Base-by-base conservation (phyloP, 2,888 invertebrate species). In the Brenthis daphne region DNA sequence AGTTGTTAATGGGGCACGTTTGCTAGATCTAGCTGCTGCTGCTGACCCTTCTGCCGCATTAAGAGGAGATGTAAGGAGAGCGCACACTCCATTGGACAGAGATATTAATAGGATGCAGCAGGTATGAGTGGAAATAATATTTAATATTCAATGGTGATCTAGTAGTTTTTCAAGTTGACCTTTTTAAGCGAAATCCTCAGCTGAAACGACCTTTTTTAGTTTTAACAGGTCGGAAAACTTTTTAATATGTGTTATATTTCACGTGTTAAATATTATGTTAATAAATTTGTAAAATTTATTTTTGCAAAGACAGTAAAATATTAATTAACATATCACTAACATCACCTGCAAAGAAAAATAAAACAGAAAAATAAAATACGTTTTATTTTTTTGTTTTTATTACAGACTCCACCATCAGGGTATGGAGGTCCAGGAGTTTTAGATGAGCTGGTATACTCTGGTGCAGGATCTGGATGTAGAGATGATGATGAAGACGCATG, bases 401-500 rank as follows among this genome's bases (percentile, higher is more conserved):
- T 82, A 0, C 89, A 97, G 97, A 97, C 97, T 0, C 97, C 97
- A 29, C 96, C 97, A 0, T 97, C 97, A 53, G 97, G 96, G 0
- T 96, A 96, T 83, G 91, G 88, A 0, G 92, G 91, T 0, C 86
- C 88, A 0, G 95, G 95, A 1, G 95, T 96, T 1, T 94, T 96
- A 81, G 98, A 98, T 85, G 98, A 98, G 86, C 93, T 98, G 72
- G 97, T 98, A 65, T 98, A 97, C 89, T 97, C 98, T 11, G 98
- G 98, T 2, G 97, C 97, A 1, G 98, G 98, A 0, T 97, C 98
- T 3, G 98, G 98, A 0, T 98, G 98, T 81, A 95, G 97, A 57
- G 96, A 96, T 71, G 98, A 98, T 79, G 98, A 98, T 81, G 98
- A 98, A 84, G 98, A 98, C 79, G 98, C 98, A 76, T 98, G 98